phyloP scores from a whole-genome alignment of 2,888 invertebrate genomes.

The Lamellibrachia columna region DNA sequence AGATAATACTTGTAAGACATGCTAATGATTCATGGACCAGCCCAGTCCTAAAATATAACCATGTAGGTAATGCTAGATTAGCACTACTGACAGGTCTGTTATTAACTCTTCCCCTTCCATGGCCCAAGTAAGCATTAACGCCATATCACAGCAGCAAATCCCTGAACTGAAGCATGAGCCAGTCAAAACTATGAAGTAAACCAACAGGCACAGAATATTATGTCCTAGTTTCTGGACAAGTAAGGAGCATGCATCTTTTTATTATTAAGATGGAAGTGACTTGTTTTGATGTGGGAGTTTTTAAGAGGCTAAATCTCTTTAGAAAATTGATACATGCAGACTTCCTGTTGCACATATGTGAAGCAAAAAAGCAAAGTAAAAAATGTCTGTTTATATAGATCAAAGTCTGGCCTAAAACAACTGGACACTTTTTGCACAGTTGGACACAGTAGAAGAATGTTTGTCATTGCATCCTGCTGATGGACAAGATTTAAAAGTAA shows the following conservation, averaged over 20 bases:
- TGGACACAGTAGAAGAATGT: neutral
- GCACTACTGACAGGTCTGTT: neutral
- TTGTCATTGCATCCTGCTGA: neutral
- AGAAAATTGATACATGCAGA: neutral
- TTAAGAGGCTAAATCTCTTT: neutral
- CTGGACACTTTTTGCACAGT: neutral
- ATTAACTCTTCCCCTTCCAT: neutral
- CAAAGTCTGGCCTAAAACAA: neutral
- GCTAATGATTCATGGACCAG: neutral
- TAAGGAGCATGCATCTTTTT: neutral
- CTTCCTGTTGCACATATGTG: neutral
- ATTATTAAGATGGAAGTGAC: neutral
- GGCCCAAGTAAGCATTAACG: neutral
- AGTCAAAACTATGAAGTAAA: neutral
- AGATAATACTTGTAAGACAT: neutral
- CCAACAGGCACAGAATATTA: neutral
- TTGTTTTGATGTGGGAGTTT: neutral
- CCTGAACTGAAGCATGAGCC: neutral
- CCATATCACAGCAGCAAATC: neutral
- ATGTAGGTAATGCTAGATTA: neutral
- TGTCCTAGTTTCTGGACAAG: neutral
- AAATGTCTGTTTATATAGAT: neutral
- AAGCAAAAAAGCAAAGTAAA: neutral
- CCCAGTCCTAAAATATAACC: neutral
- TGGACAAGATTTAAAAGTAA: neutral